Conservation (phyloP, 2,888 invertebrate genomes). For the Cantharis rufa region DNA sequence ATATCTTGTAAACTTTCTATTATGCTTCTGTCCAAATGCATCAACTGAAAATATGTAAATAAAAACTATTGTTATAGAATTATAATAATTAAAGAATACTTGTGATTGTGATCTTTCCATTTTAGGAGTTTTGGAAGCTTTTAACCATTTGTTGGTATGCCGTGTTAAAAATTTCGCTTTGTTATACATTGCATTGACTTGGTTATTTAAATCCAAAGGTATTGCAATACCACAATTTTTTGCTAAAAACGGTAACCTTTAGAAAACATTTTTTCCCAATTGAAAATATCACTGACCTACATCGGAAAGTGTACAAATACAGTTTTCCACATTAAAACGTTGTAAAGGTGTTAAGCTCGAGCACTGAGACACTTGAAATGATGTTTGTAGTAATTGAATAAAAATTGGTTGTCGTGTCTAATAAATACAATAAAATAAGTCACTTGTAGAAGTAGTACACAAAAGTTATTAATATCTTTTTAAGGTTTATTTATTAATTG, state of each 20-base stretch:
- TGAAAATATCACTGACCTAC: conserved; percentile 69
- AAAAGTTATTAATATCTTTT: not conserved
- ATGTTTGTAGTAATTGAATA: conserved; percentile 89
- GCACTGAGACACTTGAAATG: conserved; percentile 90
- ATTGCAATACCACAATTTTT: conserved; percentile 91
- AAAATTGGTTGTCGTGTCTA: conserved; percentile 95
- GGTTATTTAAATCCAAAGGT: conserved; percentile 87
- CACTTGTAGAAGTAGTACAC: not conserved
- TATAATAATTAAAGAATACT: conserved; percentile 53
- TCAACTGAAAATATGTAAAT: conserved; percentile 60
- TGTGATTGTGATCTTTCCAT: conserved; percentile 81
- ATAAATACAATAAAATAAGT: not conserved
- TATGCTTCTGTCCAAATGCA: conserved; percentile 88
- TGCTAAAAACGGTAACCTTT: conserved; percentile 62
- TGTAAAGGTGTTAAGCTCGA: conserved; percentile 88
- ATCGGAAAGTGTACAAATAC: conserved; percentile 90
- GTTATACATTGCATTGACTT: conserved; percentile 87
- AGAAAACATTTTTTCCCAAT: not conserved
- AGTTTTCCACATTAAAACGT: conserved; percentile 94
- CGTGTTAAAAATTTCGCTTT: conserved; percentile 85
- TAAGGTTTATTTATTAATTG: not conserved
- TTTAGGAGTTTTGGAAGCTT: conserved; percentile 82
- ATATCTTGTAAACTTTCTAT: conserved; percentile 96
- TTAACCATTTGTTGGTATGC: conserved; percentile 88
- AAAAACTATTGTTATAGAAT: not conserved